Evolutionary conservation across 1,140 invertebrate genomes (phyloP).

Genomic region (Caenorhabditis remanei): DNA sequence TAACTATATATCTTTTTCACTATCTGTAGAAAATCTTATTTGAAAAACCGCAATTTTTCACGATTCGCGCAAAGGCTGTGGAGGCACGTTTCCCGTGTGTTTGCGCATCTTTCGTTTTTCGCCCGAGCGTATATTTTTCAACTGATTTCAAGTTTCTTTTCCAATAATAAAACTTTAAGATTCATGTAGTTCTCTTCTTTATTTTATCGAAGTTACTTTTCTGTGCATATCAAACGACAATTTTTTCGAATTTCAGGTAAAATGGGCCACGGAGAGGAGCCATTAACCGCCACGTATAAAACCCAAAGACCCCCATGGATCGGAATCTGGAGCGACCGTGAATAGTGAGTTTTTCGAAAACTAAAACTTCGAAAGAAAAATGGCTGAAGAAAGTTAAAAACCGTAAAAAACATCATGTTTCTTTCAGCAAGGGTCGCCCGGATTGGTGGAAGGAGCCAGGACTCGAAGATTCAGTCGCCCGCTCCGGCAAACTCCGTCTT

Average conservation of each 20-base stretch:
- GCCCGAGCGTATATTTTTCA: neutral
- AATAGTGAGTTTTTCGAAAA: slow-evolving; percentile 68
- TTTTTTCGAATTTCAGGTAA: slow-evolving; percentile 27
- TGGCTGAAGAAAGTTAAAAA: slow-evolving; percentile 16
- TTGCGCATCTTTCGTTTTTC: neutral
- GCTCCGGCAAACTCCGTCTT: slow-evolving; percentile 60
- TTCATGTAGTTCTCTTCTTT: neutral
- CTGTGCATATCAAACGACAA: neutral
- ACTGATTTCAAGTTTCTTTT: neutral
- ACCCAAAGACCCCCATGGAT: slow-evolving; percentile 70
- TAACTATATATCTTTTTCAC: too few species aligned
- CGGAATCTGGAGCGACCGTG: slow-evolving; percentile 67
- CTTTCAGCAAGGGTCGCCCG: slow-evolving; percentile 71
- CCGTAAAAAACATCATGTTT: neutral
- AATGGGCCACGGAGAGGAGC: slow-evolving; percentile 71
- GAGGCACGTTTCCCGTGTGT: neutral
- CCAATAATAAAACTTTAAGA: neutral
- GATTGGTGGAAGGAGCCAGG: slow-evolving; percentile 74
- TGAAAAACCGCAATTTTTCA: neutral
- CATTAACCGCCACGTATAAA: slow-evolving; percentile 70
- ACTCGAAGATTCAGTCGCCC: slow-evolving; percentile 61
- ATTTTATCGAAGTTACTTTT: neutral
- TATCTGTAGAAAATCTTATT: neutral
- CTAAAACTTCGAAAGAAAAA: neutral
- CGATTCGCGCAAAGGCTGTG: neutral